Evolutionary conservation across 2,113 vertebrate genomes (phyloP).

Genomic region (Pollimyrus isidori): DNA sequence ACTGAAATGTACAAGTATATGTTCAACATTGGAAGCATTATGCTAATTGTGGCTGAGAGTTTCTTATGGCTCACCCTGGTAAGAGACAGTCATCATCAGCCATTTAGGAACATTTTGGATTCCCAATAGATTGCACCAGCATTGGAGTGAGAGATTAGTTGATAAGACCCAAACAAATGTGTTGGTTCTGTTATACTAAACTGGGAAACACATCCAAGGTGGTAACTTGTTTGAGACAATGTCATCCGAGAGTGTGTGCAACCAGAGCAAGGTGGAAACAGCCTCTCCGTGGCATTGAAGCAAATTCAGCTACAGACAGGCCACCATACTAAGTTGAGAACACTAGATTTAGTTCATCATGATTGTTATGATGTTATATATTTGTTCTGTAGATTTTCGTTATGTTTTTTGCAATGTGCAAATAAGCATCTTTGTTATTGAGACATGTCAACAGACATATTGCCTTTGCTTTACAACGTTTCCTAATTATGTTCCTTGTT

Average conservation of each 20-base stretch:
- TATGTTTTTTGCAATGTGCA: background rate
- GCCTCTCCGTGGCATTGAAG: background rate
- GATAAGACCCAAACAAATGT: background rate
- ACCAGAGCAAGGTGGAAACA: background rate
- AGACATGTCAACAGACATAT: background rate
- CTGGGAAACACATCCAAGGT: background rate
- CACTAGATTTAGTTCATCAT: background rate
- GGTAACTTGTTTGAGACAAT: background rate
- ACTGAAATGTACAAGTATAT: background rate
- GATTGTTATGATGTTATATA: background rate
- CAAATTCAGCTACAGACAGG: background rate
- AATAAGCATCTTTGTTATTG: background rate
- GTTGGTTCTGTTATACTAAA: background rate
- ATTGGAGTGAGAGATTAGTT: background rate
- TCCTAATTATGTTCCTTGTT: background rate
- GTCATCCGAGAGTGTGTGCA: background rate
- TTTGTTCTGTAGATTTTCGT: background rate
- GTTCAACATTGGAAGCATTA: background rate
- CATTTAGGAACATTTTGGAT: background rate
- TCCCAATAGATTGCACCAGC: background rate
- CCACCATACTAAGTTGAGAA: background rate
- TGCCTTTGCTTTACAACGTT: background rate
- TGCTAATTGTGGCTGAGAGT: background rate
- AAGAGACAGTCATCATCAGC: background rate
- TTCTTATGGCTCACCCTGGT: background rate